A percentile compares a stretch with the other conserved stretches of the same genome.
Conservation (phyloP, 2,888 invertebrate species). For the Hedychridium roseum region DNA sequence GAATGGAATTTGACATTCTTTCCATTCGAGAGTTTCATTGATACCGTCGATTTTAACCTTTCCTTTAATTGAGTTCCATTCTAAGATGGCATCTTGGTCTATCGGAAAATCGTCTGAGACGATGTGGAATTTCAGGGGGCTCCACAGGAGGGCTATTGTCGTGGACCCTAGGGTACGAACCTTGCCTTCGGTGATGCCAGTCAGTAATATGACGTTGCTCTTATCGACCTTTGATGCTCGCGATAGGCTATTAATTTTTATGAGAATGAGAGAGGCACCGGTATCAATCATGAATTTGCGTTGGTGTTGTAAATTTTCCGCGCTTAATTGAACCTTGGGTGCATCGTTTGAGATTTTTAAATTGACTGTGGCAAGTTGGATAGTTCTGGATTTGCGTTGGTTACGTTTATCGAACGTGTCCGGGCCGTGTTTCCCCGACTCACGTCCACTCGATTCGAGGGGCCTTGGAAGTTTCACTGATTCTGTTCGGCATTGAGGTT, state of each 20-base stretch:
- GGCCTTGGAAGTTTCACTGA: no score
- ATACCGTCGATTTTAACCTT: background rate
- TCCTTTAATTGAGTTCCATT: background rate
- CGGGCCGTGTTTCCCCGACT: no score
- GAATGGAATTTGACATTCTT: background rate
- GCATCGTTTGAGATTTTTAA: background rate
- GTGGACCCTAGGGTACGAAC: background rate
- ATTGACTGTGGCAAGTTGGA: background rate
- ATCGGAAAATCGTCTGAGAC: background rate
- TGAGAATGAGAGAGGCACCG: background rate
- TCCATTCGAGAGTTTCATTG: background rate
- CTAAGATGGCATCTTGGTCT: background rate
- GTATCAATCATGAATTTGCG: background rate
- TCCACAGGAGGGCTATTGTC: background rate
- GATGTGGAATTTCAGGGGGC: background rate
- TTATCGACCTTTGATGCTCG: background rate
- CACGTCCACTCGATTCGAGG: no score
- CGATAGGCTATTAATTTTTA: background rate
- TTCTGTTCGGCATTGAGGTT: no score
- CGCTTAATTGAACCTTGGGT: background rate
- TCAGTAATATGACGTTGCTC: background rate
- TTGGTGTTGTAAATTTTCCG: background rate
- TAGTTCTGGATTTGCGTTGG: background rate
- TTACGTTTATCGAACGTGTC: background rate
- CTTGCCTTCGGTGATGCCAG: background rate